Base-by-base conservation (phyloP, 2,797 vertebrate species). In the Nyctalus aviator region DNA sequence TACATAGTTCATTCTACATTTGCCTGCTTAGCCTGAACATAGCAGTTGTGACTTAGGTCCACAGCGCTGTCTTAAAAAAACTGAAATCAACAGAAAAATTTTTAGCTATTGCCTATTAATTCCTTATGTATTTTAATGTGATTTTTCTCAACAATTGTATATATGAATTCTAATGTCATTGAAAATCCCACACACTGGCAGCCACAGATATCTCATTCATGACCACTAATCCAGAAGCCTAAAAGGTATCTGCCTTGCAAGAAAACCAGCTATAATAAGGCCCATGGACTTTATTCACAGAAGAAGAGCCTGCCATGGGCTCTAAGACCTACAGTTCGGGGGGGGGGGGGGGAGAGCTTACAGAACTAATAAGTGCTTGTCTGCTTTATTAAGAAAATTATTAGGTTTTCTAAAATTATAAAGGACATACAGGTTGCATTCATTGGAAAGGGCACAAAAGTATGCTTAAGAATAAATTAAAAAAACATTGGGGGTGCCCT, bases 301-400 rank as follows among this genome's bases (percentile, higher is more conserved):
- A 84, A 85, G 27, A 48, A 94, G 37, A 91, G 79, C 5, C 53
- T 82, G 21, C 15, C 11, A 25, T 6, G 10, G 64, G 21, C 73
- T 23, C 53, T 25, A 72, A 76, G 64, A 88, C 30, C 41, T 76
- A 66, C 30, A 79, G 44, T 78, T 91, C 35, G 37, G 46, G 46
- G 12, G 46, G 10, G 46, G 46, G 8, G 44, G 44, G 2, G 44
- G 44, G 44, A 8, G 8, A 21, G 46, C 53, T 55, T 79, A 48
- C 0, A 46, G 23, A 78, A 48, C 32, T 94, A 27, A 32, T 48
- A 88, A 90, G 53, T 83, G 72, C 55, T 75, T 81, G 11, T 85
- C 53, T 85, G 17, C 23, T 57, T 90, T 85, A 75, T 93, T 85
- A 79, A 69, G 78, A 92, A 95, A 88, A 72, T n/a, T 21, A 5